Evolutionary conservation across 2,888 invertebrate genomes (phyloP), one percentile per base, ranked within the genome.

Genomic region (Acronicta psi): DNA sequence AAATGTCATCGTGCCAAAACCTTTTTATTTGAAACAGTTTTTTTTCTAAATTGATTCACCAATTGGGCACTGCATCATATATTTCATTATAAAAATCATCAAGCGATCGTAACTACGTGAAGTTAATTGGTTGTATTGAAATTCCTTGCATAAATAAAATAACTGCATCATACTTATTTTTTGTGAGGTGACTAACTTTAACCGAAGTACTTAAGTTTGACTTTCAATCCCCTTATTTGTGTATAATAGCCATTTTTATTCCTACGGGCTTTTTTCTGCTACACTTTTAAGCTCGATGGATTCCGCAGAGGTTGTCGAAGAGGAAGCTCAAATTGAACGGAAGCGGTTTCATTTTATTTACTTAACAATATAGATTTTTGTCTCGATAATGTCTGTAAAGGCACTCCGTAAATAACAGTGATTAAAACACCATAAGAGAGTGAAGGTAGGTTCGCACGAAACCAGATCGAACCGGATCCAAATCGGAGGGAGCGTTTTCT

Each of bases 391-490:
- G 69, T 75, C 77, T 66, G 72, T 67, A 69, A 73, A 77, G 73
- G 70, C 75, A 67, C 72, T 72, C 68, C 72, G 79, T 75, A 80
- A 87, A 88, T 86, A 87, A 85, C 82, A 80, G 85, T 86, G 82
- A 84, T 89, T 90, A 89, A 90, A 86, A 87, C 85, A 83, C 84
- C 87, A 88, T 88, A 87, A 88, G 85, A 87, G 86, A 92, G 90
- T 87, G 88, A 86, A 90, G 87, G 90, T 86, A 82, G 78, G 80
- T 85, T 85, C 84, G 83, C 85, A 85, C 82, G 87, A 90, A 90
- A 91, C 90, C 82, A 86, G 88, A 90, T 81, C 86, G 83, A 92
- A 92, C 93, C 93, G 93, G 93, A 92, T 93, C 85, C 89, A 85
- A 89, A 88, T 85, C 86, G 76, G 86, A 85, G 90, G 91, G 91